Conservation (phyloP, 2,888 invertebrate genomes). For the Eulithis testata region DNA sequence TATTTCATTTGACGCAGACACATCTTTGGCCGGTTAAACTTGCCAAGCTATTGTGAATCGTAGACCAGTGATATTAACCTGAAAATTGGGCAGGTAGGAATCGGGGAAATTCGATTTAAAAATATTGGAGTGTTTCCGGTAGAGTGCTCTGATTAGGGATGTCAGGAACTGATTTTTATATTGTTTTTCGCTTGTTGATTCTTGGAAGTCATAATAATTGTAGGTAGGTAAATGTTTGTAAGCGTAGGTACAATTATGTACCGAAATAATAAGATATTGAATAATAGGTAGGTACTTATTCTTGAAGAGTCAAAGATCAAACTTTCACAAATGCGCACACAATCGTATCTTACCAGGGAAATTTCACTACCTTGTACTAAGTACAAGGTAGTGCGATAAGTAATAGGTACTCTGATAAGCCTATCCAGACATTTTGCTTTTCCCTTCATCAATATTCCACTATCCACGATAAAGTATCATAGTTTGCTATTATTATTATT, state of each 20-base stretch:
- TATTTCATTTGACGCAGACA: background rate
- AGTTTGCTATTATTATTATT: slow-evolving; percentile 7
- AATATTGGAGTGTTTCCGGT: background rate
- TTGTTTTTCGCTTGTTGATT: background rate
- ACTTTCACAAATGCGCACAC: background rate
- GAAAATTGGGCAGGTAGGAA: background rate
- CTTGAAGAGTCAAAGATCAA: slow-evolving; percentile 5
- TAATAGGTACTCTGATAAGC: no score
- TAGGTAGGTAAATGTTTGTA: background rate
- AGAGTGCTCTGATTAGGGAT: background rate
- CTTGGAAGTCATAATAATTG: background rate
- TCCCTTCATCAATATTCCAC: background rate
- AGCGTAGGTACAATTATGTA: no score
- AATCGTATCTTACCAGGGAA: background rate
- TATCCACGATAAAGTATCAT: background rate
- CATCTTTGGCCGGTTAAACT: background rate
- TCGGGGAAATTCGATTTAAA: background rate
- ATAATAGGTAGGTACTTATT: background rate
- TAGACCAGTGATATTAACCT: no score
- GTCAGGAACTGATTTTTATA: background rate
- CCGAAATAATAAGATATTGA: background rate
- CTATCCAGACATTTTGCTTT: background rate
- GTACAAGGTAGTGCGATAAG: background rate
- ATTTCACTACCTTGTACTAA: background rate
- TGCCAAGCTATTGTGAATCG: background rate